These are phyloP conservation scores for Drosophila longiperda DNA, from an alignment of 2,888 invertebrate species.

Conservation along the genomic window DNA sequence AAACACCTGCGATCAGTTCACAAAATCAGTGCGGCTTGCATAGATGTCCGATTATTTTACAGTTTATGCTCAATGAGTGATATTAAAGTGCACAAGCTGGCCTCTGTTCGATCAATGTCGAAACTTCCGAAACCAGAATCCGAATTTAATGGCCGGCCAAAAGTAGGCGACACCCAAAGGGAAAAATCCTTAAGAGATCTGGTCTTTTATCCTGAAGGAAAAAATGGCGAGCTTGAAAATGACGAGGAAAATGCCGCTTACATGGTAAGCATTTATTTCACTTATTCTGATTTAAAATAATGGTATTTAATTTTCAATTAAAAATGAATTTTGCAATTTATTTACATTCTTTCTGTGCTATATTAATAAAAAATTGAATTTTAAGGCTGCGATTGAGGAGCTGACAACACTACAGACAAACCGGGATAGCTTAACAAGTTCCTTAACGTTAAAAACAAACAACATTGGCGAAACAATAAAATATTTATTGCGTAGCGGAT, in stretches of 20 bases:
- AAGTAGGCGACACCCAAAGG: slow-evolving; percentile 6
- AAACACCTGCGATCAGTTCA: slow-evolving; percentile 44
- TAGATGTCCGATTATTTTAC: slow-evolving; percentile 17
- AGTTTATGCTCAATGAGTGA: slow-evolving; percentile 24
- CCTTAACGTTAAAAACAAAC: slow-evolving; percentile 68
- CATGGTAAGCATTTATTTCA: not conserved
- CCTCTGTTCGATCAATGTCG: slow-evolving; percentile 7
- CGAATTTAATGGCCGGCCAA: slow-evolving; percentile 1
- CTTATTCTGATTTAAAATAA: not conserved
- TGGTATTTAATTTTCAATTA: not conserved
- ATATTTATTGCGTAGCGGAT: slow-evolving; percentile 88
- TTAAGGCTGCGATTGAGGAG: slow-evolving; percentile 89
- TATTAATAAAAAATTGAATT: not conserved
- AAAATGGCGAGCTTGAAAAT: slow-evolving; percentile 12
- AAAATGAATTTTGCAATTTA: not conserved
- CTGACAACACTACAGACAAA: slow-evolving; percentile 91
- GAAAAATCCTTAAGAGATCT: slow-evolving; percentile 43
- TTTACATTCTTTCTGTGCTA: not conserved
- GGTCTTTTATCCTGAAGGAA: slow-evolving; percentile 54
- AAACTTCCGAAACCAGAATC: not conserved
- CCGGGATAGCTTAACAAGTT: slow-evolving; percentile 87
- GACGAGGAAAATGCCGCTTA: slow-evolving; percentile 35
- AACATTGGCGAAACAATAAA: slow-evolving; percentile 86
- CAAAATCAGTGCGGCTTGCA: slow-evolving; percentile 22
- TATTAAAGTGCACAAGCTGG: not conserved